Evolutionary conservation across 2,888 invertebrate genomes (phyloP).

Genomic region (Resseliella maxima): DNA sequence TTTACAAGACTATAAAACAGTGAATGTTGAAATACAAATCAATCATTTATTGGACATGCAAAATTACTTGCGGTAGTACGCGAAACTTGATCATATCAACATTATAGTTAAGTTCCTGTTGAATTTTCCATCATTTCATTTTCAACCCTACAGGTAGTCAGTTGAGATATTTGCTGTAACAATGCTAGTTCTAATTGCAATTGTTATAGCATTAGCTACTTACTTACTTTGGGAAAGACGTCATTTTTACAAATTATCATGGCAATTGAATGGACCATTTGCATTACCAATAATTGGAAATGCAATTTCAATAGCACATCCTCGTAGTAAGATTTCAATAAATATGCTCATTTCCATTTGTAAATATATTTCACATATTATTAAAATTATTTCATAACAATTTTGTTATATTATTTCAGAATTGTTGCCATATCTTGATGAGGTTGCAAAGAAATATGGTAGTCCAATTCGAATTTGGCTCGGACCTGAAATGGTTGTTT

Average conservation of each 20-base stretch:
- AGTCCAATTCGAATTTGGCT: not conserved
- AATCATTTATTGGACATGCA: no score
- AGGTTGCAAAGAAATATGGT: not conserved
- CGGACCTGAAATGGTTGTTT: not conserved
- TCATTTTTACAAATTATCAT: conserved; percentile 12
- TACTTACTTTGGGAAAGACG: conserved; percentile 1
- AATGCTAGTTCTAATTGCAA: not conserved
- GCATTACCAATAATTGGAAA: conserved; percentile 37
- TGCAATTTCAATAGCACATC: not conserved
- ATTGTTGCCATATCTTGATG: not conserved
- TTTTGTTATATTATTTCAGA: not conserved
- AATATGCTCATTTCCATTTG: not conserved
- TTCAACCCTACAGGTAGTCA: not conserved
- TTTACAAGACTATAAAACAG: no score
- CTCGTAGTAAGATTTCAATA: not conserved
- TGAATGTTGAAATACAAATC: no score
- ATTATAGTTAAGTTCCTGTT: not conserved
- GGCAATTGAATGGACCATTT: conserved; percentile 34
- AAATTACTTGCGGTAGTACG: no score
- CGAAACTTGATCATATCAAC: no score
- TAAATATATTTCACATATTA: no score
- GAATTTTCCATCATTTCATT: not conserved
- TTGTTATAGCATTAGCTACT: not conserved
- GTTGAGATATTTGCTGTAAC: not conserved
- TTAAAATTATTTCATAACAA: no score